phyloP scores from a whole-genome alignment of 2,113 vertebrate species.

The Aptenodytes patagonicus region DNA sequence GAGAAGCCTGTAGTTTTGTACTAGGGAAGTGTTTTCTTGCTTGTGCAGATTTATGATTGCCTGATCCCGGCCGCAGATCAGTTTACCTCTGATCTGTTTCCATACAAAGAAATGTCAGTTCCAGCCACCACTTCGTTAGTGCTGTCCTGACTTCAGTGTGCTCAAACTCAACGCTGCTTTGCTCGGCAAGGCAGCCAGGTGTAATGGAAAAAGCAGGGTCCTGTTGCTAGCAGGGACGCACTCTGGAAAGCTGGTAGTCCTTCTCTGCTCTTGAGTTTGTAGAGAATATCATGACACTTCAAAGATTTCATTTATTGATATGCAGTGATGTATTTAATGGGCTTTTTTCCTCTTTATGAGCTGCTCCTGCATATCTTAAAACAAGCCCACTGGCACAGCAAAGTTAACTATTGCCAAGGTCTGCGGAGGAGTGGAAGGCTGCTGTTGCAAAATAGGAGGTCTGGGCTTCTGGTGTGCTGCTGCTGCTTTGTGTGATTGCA shows the following conservation, averaged over 20 bases:
- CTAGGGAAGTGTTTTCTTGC: neutral
- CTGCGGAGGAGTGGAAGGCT: neutral
- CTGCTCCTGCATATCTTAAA: neutral
- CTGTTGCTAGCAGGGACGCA: neutral
- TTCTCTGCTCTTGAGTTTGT: neutral
- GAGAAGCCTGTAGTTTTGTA: neutral
- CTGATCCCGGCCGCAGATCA: accelerated
- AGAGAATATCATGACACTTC: neutral
- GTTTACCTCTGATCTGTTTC: neutral
- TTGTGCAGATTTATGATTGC: neutral
- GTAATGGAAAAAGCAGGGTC: neutral
- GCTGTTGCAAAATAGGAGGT: neutral
- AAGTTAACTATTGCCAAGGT: neutral
- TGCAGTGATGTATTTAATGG: neutral
- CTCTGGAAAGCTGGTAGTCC: neutral
- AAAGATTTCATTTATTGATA: neutral
- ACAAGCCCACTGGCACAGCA: neutral
- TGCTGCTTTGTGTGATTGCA: neutral
- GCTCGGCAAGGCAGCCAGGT: neutral
- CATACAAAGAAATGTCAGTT: neutral
- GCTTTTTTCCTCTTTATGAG: neutral
- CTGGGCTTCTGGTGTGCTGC: neutral
- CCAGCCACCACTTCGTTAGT: neutral
- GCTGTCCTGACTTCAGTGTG: neutral
- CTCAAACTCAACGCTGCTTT: neutral